Base-by-base conservation (phyloP, 2,888 invertebrate genomes). In the Cremastinae sp. region DNA sequence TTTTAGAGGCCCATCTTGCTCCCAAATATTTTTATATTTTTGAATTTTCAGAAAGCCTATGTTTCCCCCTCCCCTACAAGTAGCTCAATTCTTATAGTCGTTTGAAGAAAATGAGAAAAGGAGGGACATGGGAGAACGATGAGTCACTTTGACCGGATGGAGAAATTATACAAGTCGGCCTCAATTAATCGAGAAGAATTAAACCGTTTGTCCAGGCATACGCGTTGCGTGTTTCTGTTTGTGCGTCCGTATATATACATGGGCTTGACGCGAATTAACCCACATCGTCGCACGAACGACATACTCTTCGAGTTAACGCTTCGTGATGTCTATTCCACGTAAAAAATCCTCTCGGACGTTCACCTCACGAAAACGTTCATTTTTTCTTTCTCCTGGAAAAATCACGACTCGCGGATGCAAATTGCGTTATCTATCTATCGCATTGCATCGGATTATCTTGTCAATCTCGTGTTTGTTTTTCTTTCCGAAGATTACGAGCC, bases 111-210 rank as follows among this genome's bases (percentile, higher is more conserved):
- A 59, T 49, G 54, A 70, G 49, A 20, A 36, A 14, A 18, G 20
- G 28, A 72, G 65, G 51, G 53, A 59, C 36, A 56, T 62, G 54
- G 59, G 71, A 78, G 75, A 56, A 62, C 51, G 68, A 54, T 82
- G 82, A 82, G 81, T 83, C 84, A 83, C 74, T 68, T 28, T 56
- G 68, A 74, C 85, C 85, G 85, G 86, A 86, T 84, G 84, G 78
- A 84, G 80, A 82, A 85, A 86, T 85, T 85, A 66, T 14, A 83
- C 68, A 65, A 81, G 79, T 62, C 80, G 79, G 83, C 81, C 83
- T 84, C 82, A 83, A 84, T 84, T 85, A 84, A 85, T 84, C 83
- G 83, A 79, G 81, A 83, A 79, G 83, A 85, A 84, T 85, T 83
- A 83, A 84, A 81, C 81, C 80, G 83, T 84, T 84, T 84, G 84